A percentile compares a stretch with the other conserved stretches of the same genome.
These are phyloP conservation scores for Dusona sp. DNA, from an alignment of 2,888 invertebrate species.

Conservation along the genomic window DNA sequence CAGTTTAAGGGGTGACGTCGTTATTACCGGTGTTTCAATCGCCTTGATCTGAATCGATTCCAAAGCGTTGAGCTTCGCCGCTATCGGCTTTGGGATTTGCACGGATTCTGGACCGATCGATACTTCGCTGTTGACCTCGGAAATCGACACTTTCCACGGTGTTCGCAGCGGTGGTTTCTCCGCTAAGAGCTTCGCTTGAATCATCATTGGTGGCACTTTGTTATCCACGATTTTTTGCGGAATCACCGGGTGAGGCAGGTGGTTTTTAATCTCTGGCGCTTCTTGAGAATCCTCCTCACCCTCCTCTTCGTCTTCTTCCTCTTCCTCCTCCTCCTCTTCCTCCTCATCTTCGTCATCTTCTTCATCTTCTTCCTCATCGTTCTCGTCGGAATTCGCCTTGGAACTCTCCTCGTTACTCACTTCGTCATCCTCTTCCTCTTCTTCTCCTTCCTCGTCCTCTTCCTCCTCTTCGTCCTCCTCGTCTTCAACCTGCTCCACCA, in stretches of 20 bases:
- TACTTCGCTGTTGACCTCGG: slow-evolving; percentile 36
- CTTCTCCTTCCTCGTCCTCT: slow-evolving; percentile 69
- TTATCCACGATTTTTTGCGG: slow-evolving; percentile 52
- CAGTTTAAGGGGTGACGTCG: slow-evolving; percentile 80
- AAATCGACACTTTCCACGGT: slow-evolving; percentile 59
- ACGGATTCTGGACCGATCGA: neutral
- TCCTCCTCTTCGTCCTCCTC: slow-evolving; percentile 70
- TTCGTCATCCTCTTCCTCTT: slow-evolving; percentile 65
- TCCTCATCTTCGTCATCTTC: slow-evolving; percentile 60
- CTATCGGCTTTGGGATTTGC: neutral
- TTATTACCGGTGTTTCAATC: slow-evolving; percentile 82
- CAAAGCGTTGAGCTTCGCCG: slow-evolving; percentile 41
- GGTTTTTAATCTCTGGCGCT: slow-evolving; percentile 62
- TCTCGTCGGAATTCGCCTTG: slow-evolving; percentile 70
- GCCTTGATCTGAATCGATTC: slow-evolving; percentile 74
- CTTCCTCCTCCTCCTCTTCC: slow-evolving; percentile 68
- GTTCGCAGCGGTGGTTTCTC: slow-evolving; percentile 34
- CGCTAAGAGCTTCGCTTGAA: slow-evolving; percentile 30
- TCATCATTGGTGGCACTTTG: slow-evolving; percentile 34
- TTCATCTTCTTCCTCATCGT: slow-evolving; percentile 65
- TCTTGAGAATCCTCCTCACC: slow-evolving; percentile 75
- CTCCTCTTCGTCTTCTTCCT: slow-evolving; percentile 60
- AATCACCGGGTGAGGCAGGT: slow-evolving; percentile 26
- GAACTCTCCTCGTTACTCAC: slow-evolving; percentile 68
- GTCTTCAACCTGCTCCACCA: slow-evolving; percentile 68